Evolutionary conservation across 2,113 vertebrate species (phyloP).

Genomic region (Scolopax mira): DNA sequence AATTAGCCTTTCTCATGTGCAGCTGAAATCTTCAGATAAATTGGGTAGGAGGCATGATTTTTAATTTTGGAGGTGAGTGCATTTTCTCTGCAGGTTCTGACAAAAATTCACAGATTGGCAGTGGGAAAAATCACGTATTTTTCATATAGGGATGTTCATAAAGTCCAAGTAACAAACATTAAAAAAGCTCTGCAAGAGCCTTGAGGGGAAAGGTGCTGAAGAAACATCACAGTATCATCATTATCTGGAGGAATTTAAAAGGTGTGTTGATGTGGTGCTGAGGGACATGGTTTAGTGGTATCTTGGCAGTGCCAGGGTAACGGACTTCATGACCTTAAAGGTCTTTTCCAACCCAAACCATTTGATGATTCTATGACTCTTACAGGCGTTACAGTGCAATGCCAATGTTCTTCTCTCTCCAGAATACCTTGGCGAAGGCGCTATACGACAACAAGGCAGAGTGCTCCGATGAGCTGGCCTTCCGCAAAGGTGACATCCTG

Average conservation of each 20-base stretch:
- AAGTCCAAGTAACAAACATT: not conserved
- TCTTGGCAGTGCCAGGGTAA: not conserved
- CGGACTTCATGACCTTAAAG: not conserved
- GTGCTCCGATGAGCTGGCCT: constrained; percentile 88
- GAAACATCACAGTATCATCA: not conserved
- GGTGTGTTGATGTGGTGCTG: not conserved
- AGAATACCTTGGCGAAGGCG: constrained; percentile 87
- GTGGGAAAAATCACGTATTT: not conserved
- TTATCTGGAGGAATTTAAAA: not conserved
- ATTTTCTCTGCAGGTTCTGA: not conserved
- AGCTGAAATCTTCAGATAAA: not conserved
- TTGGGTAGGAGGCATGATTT: not conserved
- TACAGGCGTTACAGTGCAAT: not conserved
- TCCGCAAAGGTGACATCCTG: constrained; percentile 88
- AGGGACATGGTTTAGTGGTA: not conserved
- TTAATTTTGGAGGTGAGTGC: not conserved
- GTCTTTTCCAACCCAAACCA: not conserved
- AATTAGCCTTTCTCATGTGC: not conserved
- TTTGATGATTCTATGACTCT: not conserved
- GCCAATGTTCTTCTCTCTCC: not conserved
- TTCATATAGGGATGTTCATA: not conserved
- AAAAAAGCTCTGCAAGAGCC: not conserved
- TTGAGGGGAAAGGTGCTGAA: accelerated
- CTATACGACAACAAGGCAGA: constrained; percentile 93
- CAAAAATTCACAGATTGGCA: not conserved